phyloP scores from a whole-genome alignment of 2,888 invertebrate species.

The Carterocephalus palaemon region DNA sequence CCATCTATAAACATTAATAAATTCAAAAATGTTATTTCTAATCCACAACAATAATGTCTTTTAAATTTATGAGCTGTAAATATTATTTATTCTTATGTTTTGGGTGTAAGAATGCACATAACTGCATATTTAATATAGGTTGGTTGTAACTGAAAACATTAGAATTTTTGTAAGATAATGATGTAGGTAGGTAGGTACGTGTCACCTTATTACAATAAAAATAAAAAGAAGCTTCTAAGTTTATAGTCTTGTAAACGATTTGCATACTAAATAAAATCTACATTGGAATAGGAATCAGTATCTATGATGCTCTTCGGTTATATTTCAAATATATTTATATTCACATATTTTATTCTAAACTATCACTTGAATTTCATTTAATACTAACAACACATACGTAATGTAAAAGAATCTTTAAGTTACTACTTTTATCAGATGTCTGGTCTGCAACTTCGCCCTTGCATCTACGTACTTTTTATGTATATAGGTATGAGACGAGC shows the following conservation, averaged over 20 bases:
- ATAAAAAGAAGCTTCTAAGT: conserved; percentile 9
- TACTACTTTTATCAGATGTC: background rate
- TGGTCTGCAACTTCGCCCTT: no score
- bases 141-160: background rate
- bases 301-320: no score
- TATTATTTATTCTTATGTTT: conserved; percentile 16
- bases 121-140: conserved; percentile 18
- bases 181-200: conserved; percentile 2
- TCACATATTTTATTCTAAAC: background rate
- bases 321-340: no score
- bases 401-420: background rate
- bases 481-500: no score
- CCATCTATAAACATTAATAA: conserved; percentile 14
- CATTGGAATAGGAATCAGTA: no score
- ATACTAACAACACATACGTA: no score
- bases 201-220: conserved; percentile 18
- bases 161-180: no score
- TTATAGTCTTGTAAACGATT: conserved; percentile 18
- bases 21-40: conserved; percentile 12
- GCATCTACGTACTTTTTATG: conserved; percentile 2
- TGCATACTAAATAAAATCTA: conserved; percentile 7
- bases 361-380: conserved; percentile 2
- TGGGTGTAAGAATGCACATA: background rate
- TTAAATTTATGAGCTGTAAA: conserved; percentile 26
- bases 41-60: conserved; percentile 13